Conservation (phyloP, 2,888 invertebrate species). For the Automeris io region DNA sequence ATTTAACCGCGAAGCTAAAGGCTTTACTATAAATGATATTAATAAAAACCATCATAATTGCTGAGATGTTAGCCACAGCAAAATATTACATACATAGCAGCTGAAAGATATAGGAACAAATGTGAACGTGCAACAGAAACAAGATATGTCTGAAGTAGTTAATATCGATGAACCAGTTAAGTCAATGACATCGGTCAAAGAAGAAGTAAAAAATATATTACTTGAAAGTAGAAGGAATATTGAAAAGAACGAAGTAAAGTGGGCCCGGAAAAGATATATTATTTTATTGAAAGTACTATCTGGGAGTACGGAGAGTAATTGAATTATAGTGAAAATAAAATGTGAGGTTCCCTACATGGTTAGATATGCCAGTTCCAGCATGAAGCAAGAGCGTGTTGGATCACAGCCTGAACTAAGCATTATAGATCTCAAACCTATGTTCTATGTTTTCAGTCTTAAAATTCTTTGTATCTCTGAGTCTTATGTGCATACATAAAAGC, state of each 20-base stretch:
- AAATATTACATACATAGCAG: constrained; percentile 10
- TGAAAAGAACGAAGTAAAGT: constrained; percentile 15
- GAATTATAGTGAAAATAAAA: constrained; percentile 15
- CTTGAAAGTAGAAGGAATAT: constrained; percentile 14
- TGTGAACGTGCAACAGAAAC: constrained; percentile 6
- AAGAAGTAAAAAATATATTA: constrained; percentile 11
- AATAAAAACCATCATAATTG: constrained; percentile 8
- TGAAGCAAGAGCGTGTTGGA: constrained; percentile 10
- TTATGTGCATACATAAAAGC: not conserved
- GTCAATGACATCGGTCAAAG: constrained; percentile 10
- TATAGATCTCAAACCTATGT: constrained; percentile 9
- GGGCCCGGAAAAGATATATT: constrained; percentile 20
- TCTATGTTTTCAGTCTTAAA: not conserved
- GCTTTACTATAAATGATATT: constrained; percentile 13
- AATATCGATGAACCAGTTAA: not conserved
- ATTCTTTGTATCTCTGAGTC: not conserved
- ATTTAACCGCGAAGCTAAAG: constrained; percentile 14
- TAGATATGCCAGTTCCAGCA: constrained; percentile 8
- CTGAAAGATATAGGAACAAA: constrained; percentile 10
- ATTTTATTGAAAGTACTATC: constrained; percentile 19
- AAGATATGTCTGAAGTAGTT: not conserved
- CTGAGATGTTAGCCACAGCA: constrained; percentile 12
- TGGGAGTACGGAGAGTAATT: constrained; percentile 23
- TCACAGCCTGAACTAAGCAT: constrained; percentile 15
- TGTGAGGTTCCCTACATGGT: constrained; percentile 12